Evolutionary conservation across 1,140 invertebrate species (phyloP).

Genomic region (Centruroides sculpturatus): DNA sequence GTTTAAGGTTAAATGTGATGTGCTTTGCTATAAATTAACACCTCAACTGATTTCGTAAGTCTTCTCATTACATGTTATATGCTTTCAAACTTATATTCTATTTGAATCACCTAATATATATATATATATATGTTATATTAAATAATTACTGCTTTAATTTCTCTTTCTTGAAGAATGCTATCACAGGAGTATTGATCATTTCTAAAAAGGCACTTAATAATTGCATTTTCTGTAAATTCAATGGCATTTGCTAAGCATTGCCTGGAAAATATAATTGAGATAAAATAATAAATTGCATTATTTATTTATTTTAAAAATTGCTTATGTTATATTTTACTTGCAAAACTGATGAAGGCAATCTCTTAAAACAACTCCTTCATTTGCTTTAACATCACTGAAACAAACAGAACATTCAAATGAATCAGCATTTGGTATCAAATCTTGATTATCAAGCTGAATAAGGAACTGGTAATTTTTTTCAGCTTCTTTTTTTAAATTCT

Average conservation of each 20-base stretch:
- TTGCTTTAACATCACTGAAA: slow-evolving; percentile 46
- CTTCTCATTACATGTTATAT: too few relatives aligned
- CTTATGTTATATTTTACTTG: slow-evolving; percentile 34
- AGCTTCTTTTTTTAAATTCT: not conserved
- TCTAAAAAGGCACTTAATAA: slow-evolving; percentile 63
- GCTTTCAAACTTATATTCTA: too few relatives aligned
- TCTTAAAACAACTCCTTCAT: slow-evolving; percentile 58
- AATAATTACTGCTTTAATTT: slow-evolving; percentile 61
- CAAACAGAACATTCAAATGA: slow-evolving; percentile 73
- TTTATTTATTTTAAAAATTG: too few relatives aligned
- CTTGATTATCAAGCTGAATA: slow-evolving; percentile 39
- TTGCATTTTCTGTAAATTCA: slow-evolving; percentile 56
- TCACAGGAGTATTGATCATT: slow-evolving; percentile 60
- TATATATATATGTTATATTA: too few relatives aligned
- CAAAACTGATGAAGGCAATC: slow-evolving; percentile 87
- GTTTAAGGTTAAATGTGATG: too few relatives aligned
- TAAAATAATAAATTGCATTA: too few relatives aligned
- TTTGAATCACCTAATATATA: too few relatives aligned
- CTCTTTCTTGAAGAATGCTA: slow-evolving; percentile 61
- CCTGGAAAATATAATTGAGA: slow-evolving; percentile 22
- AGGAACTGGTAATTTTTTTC: slow-evolving; percentile 22
- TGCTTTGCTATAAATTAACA: too few relatives aligned
- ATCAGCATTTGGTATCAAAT: slow-evolving; percentile 55
- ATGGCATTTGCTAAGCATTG: slow-evolving; percentile 58
- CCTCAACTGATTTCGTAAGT: too few relatives aligned